These are phyloP conservation scores for Tapera naevia DNA, from an alignment of 2,797 vertebrate genomes.

Conservation along the genomic window DNA sequence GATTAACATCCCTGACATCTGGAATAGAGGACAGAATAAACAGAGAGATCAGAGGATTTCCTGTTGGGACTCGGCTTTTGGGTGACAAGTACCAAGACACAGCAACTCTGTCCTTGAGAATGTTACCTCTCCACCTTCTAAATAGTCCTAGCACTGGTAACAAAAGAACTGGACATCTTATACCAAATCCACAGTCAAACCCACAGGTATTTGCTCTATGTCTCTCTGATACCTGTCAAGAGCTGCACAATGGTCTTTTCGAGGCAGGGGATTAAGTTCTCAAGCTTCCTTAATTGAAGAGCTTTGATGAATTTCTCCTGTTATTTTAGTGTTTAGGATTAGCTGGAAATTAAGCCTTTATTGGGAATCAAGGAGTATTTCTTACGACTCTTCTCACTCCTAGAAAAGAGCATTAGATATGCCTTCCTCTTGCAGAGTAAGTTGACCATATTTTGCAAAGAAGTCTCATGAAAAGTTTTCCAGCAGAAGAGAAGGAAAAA, in stretches of 20 bases:
- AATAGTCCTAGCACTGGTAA: constrained; percentile 5
- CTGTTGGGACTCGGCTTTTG: constrained; percentile 54
- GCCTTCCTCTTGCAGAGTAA: background rate
- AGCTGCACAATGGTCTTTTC: constrained; percentile 45
- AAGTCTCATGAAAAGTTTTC: background rate
- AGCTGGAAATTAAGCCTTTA: constrained; percentile 37
- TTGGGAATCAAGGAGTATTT: constrained; percentile 32
- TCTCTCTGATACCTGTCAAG: constrained; percentile 56
- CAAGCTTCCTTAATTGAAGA: constrained; percentile 43
- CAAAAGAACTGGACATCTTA: constrained; percentile 23
- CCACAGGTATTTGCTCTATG: constrained; percentile 11
- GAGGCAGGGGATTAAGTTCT: constrained; percentile 54
- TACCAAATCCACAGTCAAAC: constrained; percentile 9
- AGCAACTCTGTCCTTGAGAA: background rate
- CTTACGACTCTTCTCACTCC: background rate
- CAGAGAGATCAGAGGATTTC: constrained; percentile 60
- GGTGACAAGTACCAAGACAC: constrained; percentile 53
- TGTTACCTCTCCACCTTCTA: background rate
- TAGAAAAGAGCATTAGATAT: constrained; percentile 1
- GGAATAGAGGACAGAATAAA: constrained; percentile 57
- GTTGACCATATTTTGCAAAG: background rate
- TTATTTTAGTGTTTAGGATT: constrained; percentile 48
- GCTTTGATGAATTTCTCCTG: constrained; percentile 53
- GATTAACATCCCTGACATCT: constrained; percentile 63
- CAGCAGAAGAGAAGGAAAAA: background rate